Evolutionary conservation across 2,888 invertebrate species (phyloP).

Genomic region (Celastrina argiolus): DNA sequence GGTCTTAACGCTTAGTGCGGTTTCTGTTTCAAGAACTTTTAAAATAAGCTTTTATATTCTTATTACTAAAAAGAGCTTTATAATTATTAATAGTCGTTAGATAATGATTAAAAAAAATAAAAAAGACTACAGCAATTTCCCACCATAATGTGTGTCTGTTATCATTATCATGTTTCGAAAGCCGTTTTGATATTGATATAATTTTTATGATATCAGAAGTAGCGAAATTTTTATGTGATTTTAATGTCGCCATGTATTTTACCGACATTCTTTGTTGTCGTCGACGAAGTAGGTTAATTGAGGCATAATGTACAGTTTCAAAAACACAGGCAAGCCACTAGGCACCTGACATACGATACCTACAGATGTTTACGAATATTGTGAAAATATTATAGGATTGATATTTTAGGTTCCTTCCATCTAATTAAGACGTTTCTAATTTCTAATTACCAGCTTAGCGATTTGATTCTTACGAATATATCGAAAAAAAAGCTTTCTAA

Average conservation of each 20-base stretch:
- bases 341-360: background rate
- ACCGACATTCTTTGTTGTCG: background rate
- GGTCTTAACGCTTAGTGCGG: too few relatives aligned
- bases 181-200: background rate
- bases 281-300: slow-evolving; percentile 9
- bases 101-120: background rate
- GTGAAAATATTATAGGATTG: background rate
- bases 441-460: too few relatives aligned
- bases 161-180: background rate
- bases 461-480: too few relatives aligned
- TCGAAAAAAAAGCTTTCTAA: too few relatives aligned
- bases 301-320: background rate
- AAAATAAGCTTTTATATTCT: too few relatives aligned
- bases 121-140: background rate
- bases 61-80: too few relatives aligned
- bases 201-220: background rate
- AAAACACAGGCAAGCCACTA: background rate
- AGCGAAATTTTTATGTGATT: background rate
- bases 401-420: background rate
- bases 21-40: too few relatives aligned
- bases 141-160: background rate
- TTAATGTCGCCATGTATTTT: background rate
- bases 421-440: background rate
- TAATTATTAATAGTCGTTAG: too few relatives aligned
- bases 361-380: background rate